Base-by-base conservation (phyloP, 2,888 invertebrate species). In the Caenorhabditis panamensis region DNA sequence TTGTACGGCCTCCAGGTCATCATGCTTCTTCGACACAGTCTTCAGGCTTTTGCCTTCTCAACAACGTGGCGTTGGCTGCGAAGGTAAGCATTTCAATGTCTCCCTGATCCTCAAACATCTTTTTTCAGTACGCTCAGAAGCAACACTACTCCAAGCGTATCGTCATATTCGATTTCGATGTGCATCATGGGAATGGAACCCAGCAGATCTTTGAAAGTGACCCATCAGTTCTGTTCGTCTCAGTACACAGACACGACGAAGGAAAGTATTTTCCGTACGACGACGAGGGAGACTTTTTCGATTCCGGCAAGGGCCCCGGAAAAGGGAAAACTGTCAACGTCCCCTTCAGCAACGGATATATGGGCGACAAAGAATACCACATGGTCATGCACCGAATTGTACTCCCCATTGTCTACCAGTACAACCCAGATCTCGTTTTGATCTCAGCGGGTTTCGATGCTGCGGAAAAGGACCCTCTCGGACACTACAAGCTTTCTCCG, bases 11-110 rank as follows among this genome's bases (percentile, higher is more conserved):
- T 16, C 77, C 77, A 1, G 96, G 96, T 8, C 93, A 94, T 88
- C 94, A 94, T 89, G 97, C 98, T 0, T 97, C 97, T 92, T 94
- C 95, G 53, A 95, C 95, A 11, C 83, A 83, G 41, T 86, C 88
- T 13, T 87, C 89, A 90, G 99, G 99, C 68, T 99, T 99, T 93
- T 99, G 99, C 92, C 97, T 97, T 93, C 98, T 99, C 93, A 99
- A 99, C 93, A 96, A 96, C 71, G 95, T 99, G 73, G 96, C 97
- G 56, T 95, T 99, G 88, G 97, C 97, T 61, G 96, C 97, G 0
- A 84, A 85, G 61, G 82, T 85, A 18, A n/a, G n/a, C n/a, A n/a
- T n/a, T 28, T 28, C 41, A 20, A 44, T 5, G 3, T 47, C 56
- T 44, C 11, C 11, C 4, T 5, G 6, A 51, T 18, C 3, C 18